These are phyloP conservation scores for Dunckerocampus dactyliophorus DNA, from an alignment of 2,113 vertebrate genomes.

Conservation along the genomic window DNA sequence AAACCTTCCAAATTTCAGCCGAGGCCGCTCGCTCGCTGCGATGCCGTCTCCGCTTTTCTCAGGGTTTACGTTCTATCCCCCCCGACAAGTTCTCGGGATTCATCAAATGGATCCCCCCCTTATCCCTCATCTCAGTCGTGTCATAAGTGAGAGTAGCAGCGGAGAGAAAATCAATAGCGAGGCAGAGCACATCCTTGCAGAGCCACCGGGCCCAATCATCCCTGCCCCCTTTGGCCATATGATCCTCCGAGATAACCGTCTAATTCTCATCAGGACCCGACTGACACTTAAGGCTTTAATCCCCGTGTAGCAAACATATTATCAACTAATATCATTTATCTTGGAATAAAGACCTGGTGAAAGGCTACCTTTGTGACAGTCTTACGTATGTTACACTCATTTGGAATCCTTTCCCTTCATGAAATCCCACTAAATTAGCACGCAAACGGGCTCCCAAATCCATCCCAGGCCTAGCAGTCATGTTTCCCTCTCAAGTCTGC, in stretches of 20 bases:
- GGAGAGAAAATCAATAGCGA: conserved; percentile 69
- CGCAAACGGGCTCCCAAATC: conserved; percentile 6
- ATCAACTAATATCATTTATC: background rate
- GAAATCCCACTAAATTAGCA: no score
- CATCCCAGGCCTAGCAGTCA: conserved; percentile 21
- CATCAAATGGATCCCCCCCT: conserved; percentile 58
- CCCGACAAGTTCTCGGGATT: conserved; percentile 64
- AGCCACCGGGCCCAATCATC: conserved; percentile 57
- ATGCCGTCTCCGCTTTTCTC: conserved; percentile 46
- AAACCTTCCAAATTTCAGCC: conserved; percentile 25
- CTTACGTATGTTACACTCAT: no score
- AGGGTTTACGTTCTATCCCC: conserved; percentile 53
- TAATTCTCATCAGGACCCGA: conserved; percentile 59
- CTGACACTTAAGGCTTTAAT: conserved; percentile 60
- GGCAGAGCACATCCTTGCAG: conserved; percentile 46
- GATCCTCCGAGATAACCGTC: conserved; percentile 60
- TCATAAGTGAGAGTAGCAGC: conserved; percentile 64
- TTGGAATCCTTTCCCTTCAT: no score
- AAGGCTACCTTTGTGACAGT: no score
- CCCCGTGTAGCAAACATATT: conserved; percentile 51
- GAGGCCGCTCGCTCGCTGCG: conserved; percentile 22
- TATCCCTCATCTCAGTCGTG: conserved; percentile 60
- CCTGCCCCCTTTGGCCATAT: conserved; percentile 52
- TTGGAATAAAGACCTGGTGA: no score
- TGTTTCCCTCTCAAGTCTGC: conserved; percentile 35